Conservation (phyloP, 2,113 vertebrate species). For the Chaetura pelagica region DNA sequence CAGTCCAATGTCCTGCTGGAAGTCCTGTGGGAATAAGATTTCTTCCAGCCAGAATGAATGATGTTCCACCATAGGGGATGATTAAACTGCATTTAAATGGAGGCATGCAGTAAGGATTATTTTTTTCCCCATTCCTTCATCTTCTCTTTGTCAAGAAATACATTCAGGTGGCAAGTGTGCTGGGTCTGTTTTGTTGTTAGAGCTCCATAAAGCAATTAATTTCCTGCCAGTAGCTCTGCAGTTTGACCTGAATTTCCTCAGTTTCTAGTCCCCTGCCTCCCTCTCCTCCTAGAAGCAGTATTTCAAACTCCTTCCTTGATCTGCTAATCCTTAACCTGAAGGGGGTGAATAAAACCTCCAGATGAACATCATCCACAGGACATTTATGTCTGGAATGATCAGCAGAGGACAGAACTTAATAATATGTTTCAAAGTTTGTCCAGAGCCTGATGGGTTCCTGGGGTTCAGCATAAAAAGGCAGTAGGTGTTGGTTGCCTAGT, state of each 20-base stretch:
- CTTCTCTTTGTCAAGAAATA: neutral
- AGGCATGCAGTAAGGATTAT: neutral
- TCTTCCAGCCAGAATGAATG: neutral
- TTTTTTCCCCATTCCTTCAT: neutral
- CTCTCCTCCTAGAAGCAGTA: neutral
- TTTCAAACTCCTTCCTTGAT: neutral
- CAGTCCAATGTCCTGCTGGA: neutral
- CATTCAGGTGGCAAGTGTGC: neutral
- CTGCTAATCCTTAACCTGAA: neutral
- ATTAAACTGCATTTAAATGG: neutral
- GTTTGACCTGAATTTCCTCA: conserved; percentile 5
- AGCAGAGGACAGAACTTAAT: neutral
- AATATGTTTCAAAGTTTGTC: neutral
- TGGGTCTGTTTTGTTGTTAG: neutral
- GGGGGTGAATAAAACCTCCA: neutral
- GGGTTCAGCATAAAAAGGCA: neutral
- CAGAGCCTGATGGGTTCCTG: neutral
- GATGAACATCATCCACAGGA: neutral
- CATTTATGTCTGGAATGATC: neutral
- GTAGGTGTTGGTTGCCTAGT: neutral
- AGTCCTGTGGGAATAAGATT: neutral
- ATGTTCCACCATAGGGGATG: neutral
- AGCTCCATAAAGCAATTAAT: conserved; percentile 19
- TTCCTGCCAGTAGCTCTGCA: neutral
- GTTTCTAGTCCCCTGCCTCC: neutral